A percentile compares a stretch with the other conserved stretches of the same genome.
These are phyloP conservation scores for Polypedilum vanderplanki DNA, from an alignment of 1,140 invertebrate genomes.

Conservation along the genomic window DNA sequence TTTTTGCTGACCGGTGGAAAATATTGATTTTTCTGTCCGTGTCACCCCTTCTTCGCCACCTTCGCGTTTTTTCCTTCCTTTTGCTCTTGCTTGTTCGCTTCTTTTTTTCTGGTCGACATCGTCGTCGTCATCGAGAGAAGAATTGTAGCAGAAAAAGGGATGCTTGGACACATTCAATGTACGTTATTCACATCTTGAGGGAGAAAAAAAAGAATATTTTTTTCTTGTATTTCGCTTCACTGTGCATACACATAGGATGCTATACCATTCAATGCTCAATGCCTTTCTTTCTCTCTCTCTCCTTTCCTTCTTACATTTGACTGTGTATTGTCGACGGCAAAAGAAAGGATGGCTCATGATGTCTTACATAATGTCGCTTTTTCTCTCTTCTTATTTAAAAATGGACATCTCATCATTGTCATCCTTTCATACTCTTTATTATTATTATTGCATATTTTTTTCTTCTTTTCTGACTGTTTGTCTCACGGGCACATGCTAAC, in stretches of 20 bases:
- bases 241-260: background rate
- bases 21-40: slow-evolving; percentile 26
- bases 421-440: background rate
- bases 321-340: background rate
- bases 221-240: background rate
- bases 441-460: too few species aligned
- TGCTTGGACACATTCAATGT: slow-evolving; percentile 11
- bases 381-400: background rate
- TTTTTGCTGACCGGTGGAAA: slow-evolving; percentile 2
- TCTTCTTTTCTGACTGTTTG: background rate
- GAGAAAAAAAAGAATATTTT: slow-evolving; percentile 8
- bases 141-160: slow-evolving; percentile 16
- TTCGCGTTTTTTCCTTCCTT: slow-evolving; percentile 27
- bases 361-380: background rate
- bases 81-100: too few species aligned
- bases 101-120: too few species aligned
- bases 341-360: slow-evolving; percentile 9
- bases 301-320: background rate
- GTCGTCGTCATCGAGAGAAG: slow-evolving; percentile 3
- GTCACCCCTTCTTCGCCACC: slow-evolving; percentile 22
- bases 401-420: background rate
- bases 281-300: too few species aligned
- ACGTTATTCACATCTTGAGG: slow-evolving; percentile 5
- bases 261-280: background rate
- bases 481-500: background rate